Base-by-base conservation (phyloP, 2,888 invertebrate genomes). In the Bombyx huttoni region DNA sequence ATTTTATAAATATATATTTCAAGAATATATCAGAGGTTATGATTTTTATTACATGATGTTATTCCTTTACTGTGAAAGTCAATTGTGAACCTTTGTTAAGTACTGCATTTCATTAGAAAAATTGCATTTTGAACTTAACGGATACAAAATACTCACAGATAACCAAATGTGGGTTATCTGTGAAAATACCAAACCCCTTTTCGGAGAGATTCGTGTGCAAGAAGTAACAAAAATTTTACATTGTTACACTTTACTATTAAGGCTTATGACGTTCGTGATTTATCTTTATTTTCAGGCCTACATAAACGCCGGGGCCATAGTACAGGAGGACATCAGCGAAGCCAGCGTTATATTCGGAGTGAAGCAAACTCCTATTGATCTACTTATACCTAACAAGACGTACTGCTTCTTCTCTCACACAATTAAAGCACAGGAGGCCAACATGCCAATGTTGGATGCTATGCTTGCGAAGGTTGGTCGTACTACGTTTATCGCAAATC, bases 351-450 rank as follows among this genome's bases (percentile, higher is more conserved):
- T 99, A 64, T 97, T 99, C 70, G 99, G 99, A 0, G 99, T 99
- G 6, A 99, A 99, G 71, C 96, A 97, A 62, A 94, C 95, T 0
- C 98, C 98, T 0, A 92, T 97, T 8, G 98, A 98, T 69, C 92
- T 95, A 47, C 90, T 99, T 9, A 93, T 98, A 56, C 97, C 98
- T 0, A 94, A 98, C 71, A 98, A 98, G 84, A 99, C 99, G 0
- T 99, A 99, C 74, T 98, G 98, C 68, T 96, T 99, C 81, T 99
- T 99, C 82, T 99, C 99, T 0, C 99, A 99, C 78, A 99, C 99
- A 0, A 99, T 99, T 66, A 99, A 99, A 81, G 99, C 98, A 0
- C 99, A 99, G 80, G 98, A 98, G 71, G 94, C 94, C 47, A 99
- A 99, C 76, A 99, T 99, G 99, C 94, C 97, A 0, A 90, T 99